Conservation (phyloP, 2,113 vertebrate genomes). For the Hydropotes inermis region DNA sequence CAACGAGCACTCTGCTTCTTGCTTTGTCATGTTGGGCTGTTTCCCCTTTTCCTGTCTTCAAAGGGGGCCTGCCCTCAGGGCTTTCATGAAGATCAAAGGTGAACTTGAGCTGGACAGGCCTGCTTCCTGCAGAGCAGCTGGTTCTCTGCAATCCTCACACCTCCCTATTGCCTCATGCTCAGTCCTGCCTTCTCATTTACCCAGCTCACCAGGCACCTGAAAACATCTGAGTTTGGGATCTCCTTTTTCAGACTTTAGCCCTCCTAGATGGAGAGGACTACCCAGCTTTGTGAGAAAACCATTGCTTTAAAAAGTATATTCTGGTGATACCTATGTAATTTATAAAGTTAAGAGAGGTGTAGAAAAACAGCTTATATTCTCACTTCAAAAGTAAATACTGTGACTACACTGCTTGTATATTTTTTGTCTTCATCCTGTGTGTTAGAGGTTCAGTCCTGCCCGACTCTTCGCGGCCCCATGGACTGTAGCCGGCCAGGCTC, state of each 20-base stretch:
- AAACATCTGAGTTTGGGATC: background rate
- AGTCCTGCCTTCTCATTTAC: background rate
- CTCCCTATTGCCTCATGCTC: background rate
- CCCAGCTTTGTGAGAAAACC: background rate
- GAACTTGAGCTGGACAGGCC: background rate
- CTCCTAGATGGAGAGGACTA: background rate
- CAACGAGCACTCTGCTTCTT: fast-evolving
- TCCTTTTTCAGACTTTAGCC: background rate
- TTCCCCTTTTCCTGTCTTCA: background rate
- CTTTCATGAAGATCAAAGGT: background rate
- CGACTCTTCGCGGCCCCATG: fast-evolving
- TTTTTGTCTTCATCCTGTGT: background rate
- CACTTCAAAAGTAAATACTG: background rate
- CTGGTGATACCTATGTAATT: background rate
- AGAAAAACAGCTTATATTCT: background rate
- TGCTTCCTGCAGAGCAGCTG: background rate
- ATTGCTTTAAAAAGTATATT: background rate
- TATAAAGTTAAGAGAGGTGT: background rate
- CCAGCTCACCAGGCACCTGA: background rate
- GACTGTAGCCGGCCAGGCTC: background rate
- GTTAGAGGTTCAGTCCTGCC: background rate
- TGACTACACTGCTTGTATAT: background rate
- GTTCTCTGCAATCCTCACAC: background rate
- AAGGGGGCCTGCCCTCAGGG: background rate
- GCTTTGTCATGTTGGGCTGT: background rate